Evolutionary conservation across 2,888 invertebrate species (phyloP), one percentile per base, ranked within the genome.

Genomic region (Thumatha senex): DNA sequence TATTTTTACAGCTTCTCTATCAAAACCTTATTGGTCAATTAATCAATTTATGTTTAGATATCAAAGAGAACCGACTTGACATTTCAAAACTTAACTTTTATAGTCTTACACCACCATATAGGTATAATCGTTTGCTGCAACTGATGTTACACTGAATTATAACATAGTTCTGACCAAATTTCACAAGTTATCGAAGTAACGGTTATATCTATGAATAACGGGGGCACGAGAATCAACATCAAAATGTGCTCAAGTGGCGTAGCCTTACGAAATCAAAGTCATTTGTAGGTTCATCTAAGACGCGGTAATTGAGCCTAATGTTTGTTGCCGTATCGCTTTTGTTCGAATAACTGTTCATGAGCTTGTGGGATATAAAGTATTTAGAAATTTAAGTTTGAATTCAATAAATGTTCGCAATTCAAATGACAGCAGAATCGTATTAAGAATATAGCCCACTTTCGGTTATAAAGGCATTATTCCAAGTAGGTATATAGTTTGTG

Each of bases 171-270:
- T 66, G 66, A 63, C 67, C 67, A 68, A 68, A 66, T 75, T 76
- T 67, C 74, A 72, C 72, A 74, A 77, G 69, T 52, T 75, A 75
- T 70, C 76, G 72, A 69, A 65, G 74, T 75, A 67, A 67, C 67
- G 69, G 67, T 67, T 51, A 71, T 58, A 67, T 72, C 64, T 70
- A 73, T 72, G 66, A 72, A 70, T 74, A 84, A 78, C 74, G 80
- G 74, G 73, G 76, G 74, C 77, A 76, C 52, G 54, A 54, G 42
- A 54, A 56, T 55, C 61, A 64, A 70, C 60, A 58, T 56, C 65
- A 65, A 62, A 75, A 73, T 73, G 65, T 53, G 67, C 69, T 67
- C 60, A 66, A 72, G 63, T 67, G 66, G 57, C 61, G 67, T 51
- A 53, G 61, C 43, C 62, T 82, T 75, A 71, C 72, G 67, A 72